A percentile compares a stretch with the other conserved stretches of the same genome.
Evolutionary conservation across 2,888 invertebrate genomes (phyloP).

Genomic region (Atrina japonica): DNA sequence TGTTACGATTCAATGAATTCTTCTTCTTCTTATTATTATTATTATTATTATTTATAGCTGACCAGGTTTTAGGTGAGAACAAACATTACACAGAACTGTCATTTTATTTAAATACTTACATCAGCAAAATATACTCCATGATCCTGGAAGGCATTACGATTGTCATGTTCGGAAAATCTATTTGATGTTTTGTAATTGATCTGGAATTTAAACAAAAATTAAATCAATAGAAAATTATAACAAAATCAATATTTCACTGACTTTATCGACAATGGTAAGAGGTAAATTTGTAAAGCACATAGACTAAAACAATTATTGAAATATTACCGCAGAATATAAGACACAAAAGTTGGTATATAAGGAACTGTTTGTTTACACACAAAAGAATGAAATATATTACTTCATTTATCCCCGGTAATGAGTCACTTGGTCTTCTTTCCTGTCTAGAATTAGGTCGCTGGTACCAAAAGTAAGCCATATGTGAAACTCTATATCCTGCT

Average conservation of each 20-base stretch:
- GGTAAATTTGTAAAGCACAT: neutral
- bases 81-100: too few relatives aligned
- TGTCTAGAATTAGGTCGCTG: constrained; percentile 48
- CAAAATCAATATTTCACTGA: neutral
- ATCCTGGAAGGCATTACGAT: constrained; percentile 75
- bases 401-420: constrained; percentile 30
- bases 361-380: neutral
- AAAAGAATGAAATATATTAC: neutral
- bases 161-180: constrained; percentile 76
- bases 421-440: constrained; percentile 37
- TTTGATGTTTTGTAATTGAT: constrained; percentile 66
- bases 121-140: constrained; percentile 77
- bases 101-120: too few relatives aligned
- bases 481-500: too few relatives aligned
- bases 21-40: too few relatives aligned
- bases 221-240: constrained; percentile 1
- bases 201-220: constrained; percentile 58
- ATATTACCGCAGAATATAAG: too few relatives aligned
- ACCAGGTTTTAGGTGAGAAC: too few relatives aligned
- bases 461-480: constrained; percentile 59
- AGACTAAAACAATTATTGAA: too few relatives aligned
- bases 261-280: neutral
- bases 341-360: too few relatives aligned
- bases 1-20: too few relatives aligned
- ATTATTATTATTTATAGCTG: too few relatives aligned